Evolutionary conservation across 2,888 invertebrate species (phyloP), one percentile per base, ranked within the genome.

Genomic region (Agrochola lota): DNA sequence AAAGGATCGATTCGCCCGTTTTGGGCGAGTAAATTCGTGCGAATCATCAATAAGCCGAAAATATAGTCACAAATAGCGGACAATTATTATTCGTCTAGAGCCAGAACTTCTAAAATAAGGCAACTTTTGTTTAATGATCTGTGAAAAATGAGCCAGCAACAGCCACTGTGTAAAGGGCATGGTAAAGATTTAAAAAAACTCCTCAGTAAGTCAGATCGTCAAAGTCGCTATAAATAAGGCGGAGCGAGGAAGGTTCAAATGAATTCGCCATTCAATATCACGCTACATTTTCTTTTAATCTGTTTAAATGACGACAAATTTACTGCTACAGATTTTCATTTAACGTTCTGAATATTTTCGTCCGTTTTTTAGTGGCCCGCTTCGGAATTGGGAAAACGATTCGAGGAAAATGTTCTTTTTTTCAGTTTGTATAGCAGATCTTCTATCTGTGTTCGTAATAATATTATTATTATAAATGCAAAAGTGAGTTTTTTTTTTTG

Each of bases 231-330:
- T 94, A 95, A 94, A 95, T 95, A 94, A 91, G 85, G 86, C 88
- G 86, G 91, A 91, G 90, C 91, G 88, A 87, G 88, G 90, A 91
- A 89, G 92, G 92, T 91, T 93, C 92, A 93, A 94, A 95, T 93
- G 92, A 94, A 95, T 94, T 94, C 91, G 92, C 94, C 91, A 92
- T 95, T 94, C 95, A 95, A 96, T 96, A 94, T 95, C 94, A 95
- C 94, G 94, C 93, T 94, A 95, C 95, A 95, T 94, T 95, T 94
- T 94, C 94, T 95, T 95, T 95, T 95, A 96, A 95, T 95, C 95
- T 95, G 89, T 94, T 93, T 92, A 94, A 95, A 94, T 93, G 95
- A 93, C 94, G 95, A 94, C 95, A 94, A 95, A 95, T 95, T 95
- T 95, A 95, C 94, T 95, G 94, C 91, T 93, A 92, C 92, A 93